A percentile compares a stretch with the other conserved stretches of the same genome.
These are phyloP conservation scores for Pogonognathellus flavescens DNA, from an alignment of 1,140 invertebrate genomes.

Conservation along the genomic window DNA sequence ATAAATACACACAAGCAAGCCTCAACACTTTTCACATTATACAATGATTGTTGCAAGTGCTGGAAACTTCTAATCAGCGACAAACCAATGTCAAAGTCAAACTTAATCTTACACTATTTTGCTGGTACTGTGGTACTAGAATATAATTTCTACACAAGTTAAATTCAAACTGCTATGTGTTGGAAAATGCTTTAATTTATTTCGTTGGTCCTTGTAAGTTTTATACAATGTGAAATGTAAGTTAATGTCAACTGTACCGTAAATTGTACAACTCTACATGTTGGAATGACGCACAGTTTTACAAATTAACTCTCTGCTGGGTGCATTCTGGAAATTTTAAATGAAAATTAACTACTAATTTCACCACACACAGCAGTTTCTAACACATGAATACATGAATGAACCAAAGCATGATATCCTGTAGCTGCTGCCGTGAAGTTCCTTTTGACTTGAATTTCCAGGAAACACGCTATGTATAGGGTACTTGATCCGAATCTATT, in stretches of 20 bases:
- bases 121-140: neutral
- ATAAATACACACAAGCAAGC: too few species aligned
- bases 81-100: conserved; percentile 1
- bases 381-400: neutral
- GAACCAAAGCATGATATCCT: too few species aligned
- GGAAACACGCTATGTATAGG: too few species aligned
- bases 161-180: too few species aligned
- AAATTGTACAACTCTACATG: neutral
- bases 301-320: neutral
- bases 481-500: too few species aligned
- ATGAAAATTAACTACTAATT: neutral
- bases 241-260: too few species aligned
- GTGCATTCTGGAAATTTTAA: neutral
- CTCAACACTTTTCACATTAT: neutral
- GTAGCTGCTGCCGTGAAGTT: too few species aligned
- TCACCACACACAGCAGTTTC: neutral
- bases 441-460: neutral
- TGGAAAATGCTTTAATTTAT: too few species aligned
- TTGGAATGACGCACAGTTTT: conserved; percentile 11
- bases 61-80: neutral
- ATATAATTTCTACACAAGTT: neutral
- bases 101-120: too few species aligned
- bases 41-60: neutral
- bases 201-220: too few species aligned
- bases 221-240: too few species aligned